phyloP scores from a whole-genome alignment of 1,140 invertebrate genomes.

The Drosophila lacteicornis region DNA sequence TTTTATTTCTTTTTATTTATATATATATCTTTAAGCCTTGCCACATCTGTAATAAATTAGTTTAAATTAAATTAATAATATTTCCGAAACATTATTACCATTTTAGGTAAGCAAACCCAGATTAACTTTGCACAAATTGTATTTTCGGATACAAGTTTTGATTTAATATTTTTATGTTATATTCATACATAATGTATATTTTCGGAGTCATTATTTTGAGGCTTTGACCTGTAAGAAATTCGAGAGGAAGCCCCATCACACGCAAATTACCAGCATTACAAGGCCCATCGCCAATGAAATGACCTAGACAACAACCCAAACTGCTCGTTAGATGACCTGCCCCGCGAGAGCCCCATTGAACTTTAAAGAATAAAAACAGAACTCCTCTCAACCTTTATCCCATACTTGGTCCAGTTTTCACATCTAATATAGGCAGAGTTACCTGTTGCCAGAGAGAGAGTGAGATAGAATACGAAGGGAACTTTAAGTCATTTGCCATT shows the following conservation, averaged over 20 bases:
- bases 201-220: not conserved
- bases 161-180: not conserved
- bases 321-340: slow-evolving; percentile 57
- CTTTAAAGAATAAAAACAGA: slow-evolving; percentile 36
- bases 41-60: no score
- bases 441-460: slow-evolving; percentile 60
- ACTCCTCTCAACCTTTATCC: slow-evolving; percentile 58
- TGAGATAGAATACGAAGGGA: slow-evolving; percentile 1
- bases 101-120: no score
- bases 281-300: slow-evolving; percentile 60
- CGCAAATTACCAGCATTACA: slow-evolving; percentile 71
- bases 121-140: no score
- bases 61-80: no score
- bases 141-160: not conserved
- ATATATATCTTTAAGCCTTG: no score
- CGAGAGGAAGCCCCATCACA: slow-evolving; percentile 23
- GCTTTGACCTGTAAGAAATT: slow-evolving; percentile 11
- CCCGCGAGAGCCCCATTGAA: slow-evolving; percentile 15
- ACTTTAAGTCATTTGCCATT: slow-evolving; percentile 37
- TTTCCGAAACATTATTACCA: no score
- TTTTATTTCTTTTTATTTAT: no score
- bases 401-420: slow-evolving; percentile 21
- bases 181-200: not conserved
- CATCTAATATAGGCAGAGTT: slow-evolving; percentile 21
- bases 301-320: slow-evolving; percentile 62